Evolutionary conservation across 1,140 invertebrate species (phyloP).

Genomic region (Neodiprion fabricii): DNA sequence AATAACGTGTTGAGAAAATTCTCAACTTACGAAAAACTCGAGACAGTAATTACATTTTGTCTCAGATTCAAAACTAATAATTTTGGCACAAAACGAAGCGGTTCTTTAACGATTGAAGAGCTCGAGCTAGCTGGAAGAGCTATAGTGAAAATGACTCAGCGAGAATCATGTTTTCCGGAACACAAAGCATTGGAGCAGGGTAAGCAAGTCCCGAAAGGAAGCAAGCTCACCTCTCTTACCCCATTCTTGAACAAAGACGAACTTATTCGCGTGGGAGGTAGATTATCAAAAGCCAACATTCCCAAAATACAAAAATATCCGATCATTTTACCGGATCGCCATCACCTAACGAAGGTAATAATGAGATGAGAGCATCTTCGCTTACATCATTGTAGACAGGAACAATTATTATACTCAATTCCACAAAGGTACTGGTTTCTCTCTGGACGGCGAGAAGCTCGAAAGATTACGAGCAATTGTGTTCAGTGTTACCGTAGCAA

Average conservation of each 20-base stretch:
- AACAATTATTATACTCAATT: slow-evolving; percentile 35
- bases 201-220: slow-evolving; percentile 21
- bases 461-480: slow-evolving; percentile 39
- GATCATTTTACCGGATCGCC: slow-evolving; percentile 44
- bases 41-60: slow-evolving; percentile 29
- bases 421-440: slow-evolving; percentile 40
- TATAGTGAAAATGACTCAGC: slow-evolving; percentile 20
- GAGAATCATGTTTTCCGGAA: slow-evolving; percentile 15
- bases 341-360: slow-evolving; percentile 45
- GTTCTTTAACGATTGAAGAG: slow-evolving; percentile 17
- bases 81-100: background rate
- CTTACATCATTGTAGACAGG: slow-evolving; percentile 46
- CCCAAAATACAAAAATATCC: slow-evolving; percentile 50
- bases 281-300: slow-evolving; percentile 41
- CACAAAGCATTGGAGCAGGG: slow-evolving; percentile 16
- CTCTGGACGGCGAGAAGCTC: slow-evolving; percentile 32
- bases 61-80: slow-evolving; percentile 16
- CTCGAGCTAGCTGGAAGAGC: slow-evolving; percentile 1
- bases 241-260: slow-evolving; percentile 48
- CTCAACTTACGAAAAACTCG: slow-evolving; percentile 24
- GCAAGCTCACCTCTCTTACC: slow-evolving; percentile 32
- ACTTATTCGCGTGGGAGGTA: slow-evolving; percentile 53
- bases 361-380: slow-evolving; percentile 43
- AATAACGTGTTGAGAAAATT: slow-evolving; percentile 20
- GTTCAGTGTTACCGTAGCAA: slow-evolving; percentile 41